Evolutionary conservation across 2,797 vertebrate species (phyloP).

Genomic region (Acrocephalus scirpaceus): DNA sequence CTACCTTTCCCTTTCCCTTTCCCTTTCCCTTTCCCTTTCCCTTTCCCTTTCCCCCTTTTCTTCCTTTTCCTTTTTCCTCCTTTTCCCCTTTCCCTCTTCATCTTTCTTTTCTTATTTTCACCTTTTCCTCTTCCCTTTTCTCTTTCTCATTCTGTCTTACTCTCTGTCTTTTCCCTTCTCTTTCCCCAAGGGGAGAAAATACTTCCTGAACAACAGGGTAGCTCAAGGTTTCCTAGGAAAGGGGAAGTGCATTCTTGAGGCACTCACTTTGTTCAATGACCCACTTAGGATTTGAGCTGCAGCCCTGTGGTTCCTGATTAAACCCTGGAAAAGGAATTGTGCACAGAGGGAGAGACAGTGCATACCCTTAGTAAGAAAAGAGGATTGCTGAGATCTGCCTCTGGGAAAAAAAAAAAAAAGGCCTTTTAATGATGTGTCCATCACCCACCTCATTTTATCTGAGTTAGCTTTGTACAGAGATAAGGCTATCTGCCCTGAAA

Average conservation of each 20-base stretch:
- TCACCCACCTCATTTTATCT: not conserved
- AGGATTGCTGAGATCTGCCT: not conserved
- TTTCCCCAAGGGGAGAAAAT: not conserved
- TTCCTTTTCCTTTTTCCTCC: not conserved
- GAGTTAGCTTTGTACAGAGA: not conserved
- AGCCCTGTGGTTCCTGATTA: not conserved
- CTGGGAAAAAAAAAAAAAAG: not conserved
- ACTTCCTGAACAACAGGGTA: not conserved
- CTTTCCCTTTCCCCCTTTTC: not conserved
- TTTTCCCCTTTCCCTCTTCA: not conserved
- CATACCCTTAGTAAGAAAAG: not conserved
- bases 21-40: not conserved
- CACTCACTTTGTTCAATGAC: not conserved
- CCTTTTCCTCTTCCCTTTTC: not conserved
- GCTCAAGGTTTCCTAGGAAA: not conserved
- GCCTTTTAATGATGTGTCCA: not conserved
- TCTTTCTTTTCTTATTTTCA: too few relatives aligned
- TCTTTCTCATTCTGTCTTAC: not conserved
- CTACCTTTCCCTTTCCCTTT: too few relatives aligned
- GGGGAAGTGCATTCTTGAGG: fast-evolving
- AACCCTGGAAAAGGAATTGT: not conserved
- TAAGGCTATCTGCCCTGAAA: not conserved
- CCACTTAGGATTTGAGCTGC: not conserved
- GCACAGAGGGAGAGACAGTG: not conserved
- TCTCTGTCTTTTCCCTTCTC: too few relatives aligned